Percentiles rank a stretch among this genome's conserved stretches.
These are phyloP conservation scores for Seira ritae DNA, from an alignment of 2,888 invertebrate species.

Conservation along the genomic window DNA sequence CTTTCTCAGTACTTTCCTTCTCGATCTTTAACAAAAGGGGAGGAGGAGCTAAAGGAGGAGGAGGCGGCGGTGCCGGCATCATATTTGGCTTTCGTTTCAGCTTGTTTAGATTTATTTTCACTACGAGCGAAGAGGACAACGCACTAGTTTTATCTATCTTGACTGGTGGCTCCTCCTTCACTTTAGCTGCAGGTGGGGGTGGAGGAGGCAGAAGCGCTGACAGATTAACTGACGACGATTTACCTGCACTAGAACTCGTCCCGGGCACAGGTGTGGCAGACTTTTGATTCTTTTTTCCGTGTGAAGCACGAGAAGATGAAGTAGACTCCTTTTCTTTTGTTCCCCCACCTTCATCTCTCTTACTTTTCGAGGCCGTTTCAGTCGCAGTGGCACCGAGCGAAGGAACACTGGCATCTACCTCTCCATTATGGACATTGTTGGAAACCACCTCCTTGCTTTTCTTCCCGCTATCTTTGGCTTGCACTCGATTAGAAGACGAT, in stretches of 20 bases:
- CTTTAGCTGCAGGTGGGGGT: constrained; percentile 61
- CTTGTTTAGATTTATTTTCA: constrained; percentile 66
- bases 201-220: constrained; percentile 47
- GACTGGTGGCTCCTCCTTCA: constrained; percentile 57
- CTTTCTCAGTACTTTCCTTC: constrained; percentile 61
- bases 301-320: constrained; percentile 40
- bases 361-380: constrained; percentile 38
- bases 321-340: constrained; percentile 46
- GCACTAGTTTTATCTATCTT: constrained; percentile 47
- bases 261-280: constrained; percentile 33
- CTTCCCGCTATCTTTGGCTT: constrained; percentile 71
- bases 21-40: constrained; percentile 48
- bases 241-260: constrained; percentile 34
- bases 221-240: constrained; percentile 23
- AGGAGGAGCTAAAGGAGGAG: constrained; percentile 42
- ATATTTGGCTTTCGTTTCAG: constrained; percentile 58
- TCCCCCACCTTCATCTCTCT: constrained; percentile 25
- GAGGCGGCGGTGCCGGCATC: constrained; percentile 57
- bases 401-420: constrained; percentile 61
- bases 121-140: constrained; percentile 59
- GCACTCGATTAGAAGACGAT: constrained; percentile 68
- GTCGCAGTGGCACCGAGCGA: constrained; percentile 50
- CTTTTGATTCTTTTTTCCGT: constrained; percentile 66
- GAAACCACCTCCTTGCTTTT: constrained; percentile 57
- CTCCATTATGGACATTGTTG: constrained; percentile 67